Conservation (phyloP, 2,888 invertebrate genomes). For the Erynnis tages region DNA sequence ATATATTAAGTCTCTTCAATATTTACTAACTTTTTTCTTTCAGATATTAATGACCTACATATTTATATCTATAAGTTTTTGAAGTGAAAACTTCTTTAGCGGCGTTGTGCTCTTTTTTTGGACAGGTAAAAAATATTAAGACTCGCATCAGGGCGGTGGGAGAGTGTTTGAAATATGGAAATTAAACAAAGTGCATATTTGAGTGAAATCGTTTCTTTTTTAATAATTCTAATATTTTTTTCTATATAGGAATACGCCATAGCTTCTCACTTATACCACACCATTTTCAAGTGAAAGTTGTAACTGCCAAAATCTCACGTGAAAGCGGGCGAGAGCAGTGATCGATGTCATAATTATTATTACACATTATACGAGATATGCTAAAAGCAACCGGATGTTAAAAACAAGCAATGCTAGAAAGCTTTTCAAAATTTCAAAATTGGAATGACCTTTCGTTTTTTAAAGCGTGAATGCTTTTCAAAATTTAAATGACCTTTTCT, state of each 20-base stretch:
- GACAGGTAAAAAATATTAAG: too few species aligned
- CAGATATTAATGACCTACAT: too few species aligned
- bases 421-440: not conserved
- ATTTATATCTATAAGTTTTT: too few species aligned
- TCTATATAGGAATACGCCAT: slow-evolving; percentile 3
- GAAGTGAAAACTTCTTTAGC: too few species aligned
- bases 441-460: slow-evolving; percentile 4
- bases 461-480: not conserved
- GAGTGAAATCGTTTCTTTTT: too few species aligned
- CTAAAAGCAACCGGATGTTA: slow-evolving; percentile 74
- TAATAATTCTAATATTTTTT: not conserved
- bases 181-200: too few species aligned
- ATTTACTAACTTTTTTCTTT: too few species aligned
- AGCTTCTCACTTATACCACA: slow-evolving; percentile 28
- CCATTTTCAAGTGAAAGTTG: slow-evolving; percentile 63
- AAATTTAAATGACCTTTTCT: too few species aligned
- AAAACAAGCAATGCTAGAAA: slow-evolving; percentile 1
- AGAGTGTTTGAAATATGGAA: too few species aligned
- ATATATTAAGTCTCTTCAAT: too few species aligned
- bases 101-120: too few species aligned
- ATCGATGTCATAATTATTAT: slow-evolving; percentile 80
- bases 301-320: slow-evolving; percentile 75
- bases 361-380: slow-evolving; percentile 76
- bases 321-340: slow-evolving; percentile 72
- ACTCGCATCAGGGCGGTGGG: too few species aligned